Evolutionary conservation across 2,113 vertebrate genomes (phyloP), one percentile per base, ranked within the genome.

Genomic region (Callopanchax toddi): DNA sequence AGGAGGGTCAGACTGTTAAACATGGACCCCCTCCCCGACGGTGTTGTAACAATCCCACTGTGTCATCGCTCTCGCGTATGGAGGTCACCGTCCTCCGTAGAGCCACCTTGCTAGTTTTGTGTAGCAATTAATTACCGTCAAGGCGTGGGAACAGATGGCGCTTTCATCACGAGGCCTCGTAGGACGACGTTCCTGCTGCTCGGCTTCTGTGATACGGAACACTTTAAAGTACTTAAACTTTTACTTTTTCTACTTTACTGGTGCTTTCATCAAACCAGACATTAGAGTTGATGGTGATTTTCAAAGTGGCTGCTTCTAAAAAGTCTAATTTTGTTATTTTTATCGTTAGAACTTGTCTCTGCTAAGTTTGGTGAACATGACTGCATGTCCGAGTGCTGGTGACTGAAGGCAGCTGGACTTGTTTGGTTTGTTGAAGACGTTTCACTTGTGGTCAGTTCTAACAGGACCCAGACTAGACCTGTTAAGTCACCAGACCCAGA

Each of bases 1-100:
- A 56, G 74, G 86, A 89, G 89, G 80, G 84, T 87, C 78, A 84
- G 74, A 76, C 20, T 45, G 57, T 57, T 77, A 81, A 80, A 32
- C 53, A 25, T 26, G 18, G 6, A 23, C 29, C 17, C 11, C 40
- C 17, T 42, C 21, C 29, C 39, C 11, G 20, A 5, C 7, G 2
- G 45, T 20, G 59, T 22, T 52, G 46, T 52, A 61, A 78, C 68
- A 67, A 60, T 25, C 59, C 59, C 2, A 2, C 73, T 17, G 71
- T 68, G 73, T 76, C 75, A 70, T 67, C 65, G 73, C 64, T 53
- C 74, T 69, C 39, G 5, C 66, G 74, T 74, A 74, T 80, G 76
- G 80, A 85, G 86, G 84, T 83, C 76, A 59, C 68, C 55, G 61
- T 67, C 59, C 48, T 58, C 48, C 43, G 13, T 62, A 0, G 45